Evolutionary conservation across 2,797 vertebrate species (phyloP), one percentile per base, ranked within the genome.

Genomic region (Hylomyscus alleni): DNA sequence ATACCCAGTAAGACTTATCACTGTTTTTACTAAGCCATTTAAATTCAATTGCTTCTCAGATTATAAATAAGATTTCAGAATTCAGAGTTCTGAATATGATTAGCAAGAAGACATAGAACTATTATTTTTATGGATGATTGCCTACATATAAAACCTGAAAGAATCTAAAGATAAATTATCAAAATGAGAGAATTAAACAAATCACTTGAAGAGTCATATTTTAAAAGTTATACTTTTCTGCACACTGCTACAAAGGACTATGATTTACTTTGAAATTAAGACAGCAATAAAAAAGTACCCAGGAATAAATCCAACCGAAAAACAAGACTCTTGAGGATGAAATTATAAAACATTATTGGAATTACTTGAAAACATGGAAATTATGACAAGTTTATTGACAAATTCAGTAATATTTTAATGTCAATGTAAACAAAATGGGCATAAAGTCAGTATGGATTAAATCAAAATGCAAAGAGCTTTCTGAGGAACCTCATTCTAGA

Each of bases 341-440:
- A 94, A 91, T 83, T 83, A 93, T 91, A 86, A 89, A 94, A 62
- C 44, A 92, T 90, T 67, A 84, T 2, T 65, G 19, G 65, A 90
- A 90, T 47, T 85, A 89, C 37, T 60, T 60, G 37, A 84, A 60
- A 93, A 83, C 10, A 56, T 34, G 69, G 75, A 87, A 83, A 87
- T 76, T 58, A 60, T 89, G 58, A 44, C 37, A 58, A 40, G 15
- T 47, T 76, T 58, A 20, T 89, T 56, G 67, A 76, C 2, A 84
- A 20, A 75, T 11, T 54, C 52, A 87, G 67, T 44, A 58, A n/a
- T 65, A 31, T 58, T 80, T 92, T 65, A 69, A 90, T 77, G 29
- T 56, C 54, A 69, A 9, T 69, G 88, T 65, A 91, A 89, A 69
- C 34, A 37, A 82, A 91, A 93, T n/a, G 22, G 20, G 3, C n/a